These are phyloP conservation scores for Melinaea menophilus DNA, from an alignment of 2,888 invertebrate genomes.

Conservation along the genomic window DNA sequence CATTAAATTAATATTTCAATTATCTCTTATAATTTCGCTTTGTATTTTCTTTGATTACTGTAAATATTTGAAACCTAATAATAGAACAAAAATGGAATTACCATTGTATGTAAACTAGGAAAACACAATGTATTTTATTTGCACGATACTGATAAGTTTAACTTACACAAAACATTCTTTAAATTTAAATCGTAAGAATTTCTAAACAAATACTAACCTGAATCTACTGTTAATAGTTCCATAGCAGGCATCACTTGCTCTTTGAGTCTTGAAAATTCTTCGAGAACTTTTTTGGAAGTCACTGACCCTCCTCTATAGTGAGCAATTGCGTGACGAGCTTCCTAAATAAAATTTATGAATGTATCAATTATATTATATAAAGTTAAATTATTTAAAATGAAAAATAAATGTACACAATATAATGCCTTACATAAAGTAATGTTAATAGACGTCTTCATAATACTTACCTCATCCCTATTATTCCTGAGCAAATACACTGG, in stretches of 20 bases:
- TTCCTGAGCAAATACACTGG: slow-evolving; percentile 58
- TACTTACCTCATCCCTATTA: slow-evolving; percentile 57
- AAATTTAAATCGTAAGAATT: too few relatives aligned
- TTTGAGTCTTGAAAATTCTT: slow-evolving; percentile 58
- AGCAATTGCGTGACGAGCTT: slow-evolving; percentile 41
- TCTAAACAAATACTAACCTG: slow-evolving; percentile 32
- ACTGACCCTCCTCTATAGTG: slow-evolving; percentile 54
- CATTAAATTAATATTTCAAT: too few relatives aligned
- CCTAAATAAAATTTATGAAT: slow-evolving; percentile 16
- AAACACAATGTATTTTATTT: too few relatives aligned
- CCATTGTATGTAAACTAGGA: too few relatives aligned
- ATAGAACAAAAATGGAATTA: too few relatives aligned
- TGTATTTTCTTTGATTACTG: too few relatives aligned
- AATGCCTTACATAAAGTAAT: neutral
- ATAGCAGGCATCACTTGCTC: slow-evolving; percentile 57
- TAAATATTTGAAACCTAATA: too few relatives aligned
- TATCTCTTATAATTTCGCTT: too few relatives aligned
- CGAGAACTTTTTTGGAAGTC: slow-evolving; percentile 53
- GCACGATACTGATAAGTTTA: too few relatives aligned
- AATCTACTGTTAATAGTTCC: slow-evolving; percentile 53
- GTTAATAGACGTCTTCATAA: neutral
- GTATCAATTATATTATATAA: neutral
- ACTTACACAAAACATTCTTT: too few relatives aligned
- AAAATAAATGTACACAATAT: neutral
- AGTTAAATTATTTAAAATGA: neutral